A percentile compares a stretch with the other conserved stretches of the same genome.
phyloP scores from a whole-genome alignment of 2,113 vertebrate species.

The Spea multiplicata region DNA sequence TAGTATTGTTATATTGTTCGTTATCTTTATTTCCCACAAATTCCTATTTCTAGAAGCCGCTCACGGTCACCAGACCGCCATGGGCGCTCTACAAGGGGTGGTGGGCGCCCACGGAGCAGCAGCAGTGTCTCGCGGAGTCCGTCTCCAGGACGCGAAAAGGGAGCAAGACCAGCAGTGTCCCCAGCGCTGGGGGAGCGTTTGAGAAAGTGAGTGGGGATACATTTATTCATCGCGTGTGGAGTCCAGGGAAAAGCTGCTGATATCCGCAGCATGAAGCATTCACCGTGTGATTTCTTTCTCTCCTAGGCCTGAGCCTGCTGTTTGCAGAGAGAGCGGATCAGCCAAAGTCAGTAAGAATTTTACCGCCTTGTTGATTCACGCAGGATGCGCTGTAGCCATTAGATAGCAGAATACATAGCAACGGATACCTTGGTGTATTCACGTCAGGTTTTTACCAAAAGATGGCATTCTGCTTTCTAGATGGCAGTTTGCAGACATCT shows the following conservation, averaged over 20 bases:
- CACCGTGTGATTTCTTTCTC: too few relatives aligned
- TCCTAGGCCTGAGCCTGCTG: constrained; percentile 81
- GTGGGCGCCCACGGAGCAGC: constrained; percentile 76
- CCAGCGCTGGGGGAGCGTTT: constrained; percentile 80
- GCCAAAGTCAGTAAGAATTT: constrained; percentile 99
- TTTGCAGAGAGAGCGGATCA: constrained; percentile 98
- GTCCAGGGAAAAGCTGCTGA: too few relatives aligned
- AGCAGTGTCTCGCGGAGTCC: constrained; percentile 64
- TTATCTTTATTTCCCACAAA: neutral
- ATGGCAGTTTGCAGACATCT: neutral
- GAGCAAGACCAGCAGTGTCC: constrained; percentile 59
- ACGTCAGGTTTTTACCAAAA: too few relatives aligned
- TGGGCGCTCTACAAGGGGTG: constrained; percentile 59
- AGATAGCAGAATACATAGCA: constrained; percentile 22
- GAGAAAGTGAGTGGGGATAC: constrained; percentile 79
- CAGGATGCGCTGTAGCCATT: constrained; percentile 37
- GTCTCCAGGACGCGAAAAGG: constrained; percentile 67
- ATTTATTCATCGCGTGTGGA: too few relatives aligned
- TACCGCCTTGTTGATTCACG: constrained; percentile 82
- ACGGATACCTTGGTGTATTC: constrained; percentile 3
- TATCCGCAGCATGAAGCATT: neutral
- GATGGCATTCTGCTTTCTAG: neutral
- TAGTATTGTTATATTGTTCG: neutral
- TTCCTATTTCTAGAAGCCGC: constrained; percentile 62
- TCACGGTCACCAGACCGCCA: constrained; percentile 76